Conservation (phyloP, 2,113 vertebrate genomes). For the Lagenorhynchus albirostris region DNA sequence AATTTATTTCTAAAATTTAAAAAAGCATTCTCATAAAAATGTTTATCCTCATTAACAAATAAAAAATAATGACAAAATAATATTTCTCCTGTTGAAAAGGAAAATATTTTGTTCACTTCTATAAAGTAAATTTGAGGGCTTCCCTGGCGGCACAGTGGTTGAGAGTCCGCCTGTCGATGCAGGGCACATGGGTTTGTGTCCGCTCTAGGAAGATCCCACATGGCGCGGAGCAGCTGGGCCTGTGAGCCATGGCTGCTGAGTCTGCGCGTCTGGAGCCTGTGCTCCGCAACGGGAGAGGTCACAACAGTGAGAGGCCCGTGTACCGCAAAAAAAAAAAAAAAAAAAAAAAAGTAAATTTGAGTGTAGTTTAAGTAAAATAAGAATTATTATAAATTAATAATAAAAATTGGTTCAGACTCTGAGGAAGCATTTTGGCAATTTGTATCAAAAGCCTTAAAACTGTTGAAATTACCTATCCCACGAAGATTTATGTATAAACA, state of each 20-base stretch:
- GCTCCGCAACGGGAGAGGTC: no score
- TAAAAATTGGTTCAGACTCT: background rate
- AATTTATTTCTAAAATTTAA: background rate
- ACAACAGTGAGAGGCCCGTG: no score
- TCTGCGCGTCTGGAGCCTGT: no score
- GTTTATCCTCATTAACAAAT: background rate
- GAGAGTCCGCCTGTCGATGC: no score
- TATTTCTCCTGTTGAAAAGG: background rate
- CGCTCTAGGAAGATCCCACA: no score
- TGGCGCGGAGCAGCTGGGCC: accelerated
- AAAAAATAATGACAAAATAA: background rate
- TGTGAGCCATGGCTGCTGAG: no score
- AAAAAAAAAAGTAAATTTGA: background rate
- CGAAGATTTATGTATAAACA: background rate
- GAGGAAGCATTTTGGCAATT: background rate
- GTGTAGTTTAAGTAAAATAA: background rate
- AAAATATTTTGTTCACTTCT: background rate
- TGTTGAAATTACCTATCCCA: background rate
- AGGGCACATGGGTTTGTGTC: accelerated
- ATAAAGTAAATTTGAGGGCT: background rate
- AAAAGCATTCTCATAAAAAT: background rate
- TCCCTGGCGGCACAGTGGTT: no score
- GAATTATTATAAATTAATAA: conserved; percentile 21
- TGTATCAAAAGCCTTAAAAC: background rate
- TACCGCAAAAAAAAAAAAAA: no score